Base-by-base conservation (phyloP, 2,888 invertebrate species). In the Hesperia comma region DNA sequence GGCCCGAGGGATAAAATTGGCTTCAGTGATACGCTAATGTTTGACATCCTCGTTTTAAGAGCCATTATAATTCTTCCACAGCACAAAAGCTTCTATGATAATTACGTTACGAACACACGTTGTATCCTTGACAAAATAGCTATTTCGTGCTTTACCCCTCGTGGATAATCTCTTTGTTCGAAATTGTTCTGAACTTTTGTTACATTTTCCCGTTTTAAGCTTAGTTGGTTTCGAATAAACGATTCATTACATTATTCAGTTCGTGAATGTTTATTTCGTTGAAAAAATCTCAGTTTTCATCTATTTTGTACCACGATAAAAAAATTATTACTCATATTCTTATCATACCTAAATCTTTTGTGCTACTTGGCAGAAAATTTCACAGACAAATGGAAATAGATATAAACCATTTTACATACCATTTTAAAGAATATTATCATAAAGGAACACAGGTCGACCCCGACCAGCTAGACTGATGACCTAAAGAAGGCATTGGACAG, bases 1-100 rank as follows among this genome's bases (percentile, higher is more conserved):
- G 76, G 71, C 71, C 67, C 67, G 68, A 62, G 74, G 75, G 75
- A 72, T 73, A 71, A 75, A 75, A 71, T 73, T 72, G 71, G 71
- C 68, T 72, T 67, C 68, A 49, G 68, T 63, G 67, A 70, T 71
- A 70, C 66, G 69, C 55, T 71, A 67, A 71, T 72, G 68, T 70
- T 74, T 72, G 69, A 71, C 68, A 68, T 69, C 64, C 70, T 63
- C 74, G 60, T 70, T 73, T 70, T 72, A 72, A 72, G 68, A 70
- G 72, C 70, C 58, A 64, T 71, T 69, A 71, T 72, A 69, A 71
- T 62, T 72, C 68, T 67, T 62, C 69, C 62, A 61, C 40, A 41
- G 56, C 56, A 62, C 68, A 69, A 69, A 69, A 62, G 68, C 69
- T 68, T 70, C 61, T 64, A 19, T 15, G 55, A 61, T 58, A 68